These are phyloP conservation scores for Seriola rivoliana DNA, from an alignment of 2,113 vertebrate genomes.

Conservation along the genomic window DNA sequence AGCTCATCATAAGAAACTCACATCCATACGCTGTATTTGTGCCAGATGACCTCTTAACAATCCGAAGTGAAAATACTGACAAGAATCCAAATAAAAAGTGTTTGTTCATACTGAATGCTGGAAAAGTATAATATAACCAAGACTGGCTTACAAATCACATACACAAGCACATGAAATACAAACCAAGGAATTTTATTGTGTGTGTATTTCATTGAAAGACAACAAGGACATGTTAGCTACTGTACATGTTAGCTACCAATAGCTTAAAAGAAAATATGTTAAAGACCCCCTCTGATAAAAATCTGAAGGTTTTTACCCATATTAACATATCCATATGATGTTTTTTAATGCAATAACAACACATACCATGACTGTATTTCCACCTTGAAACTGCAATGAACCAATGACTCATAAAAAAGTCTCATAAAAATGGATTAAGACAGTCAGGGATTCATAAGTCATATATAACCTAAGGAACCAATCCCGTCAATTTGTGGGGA, in stretches of 20 bases:
- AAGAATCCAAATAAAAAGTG: neutral
- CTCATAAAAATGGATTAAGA: no score
- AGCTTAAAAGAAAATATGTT: neutral
- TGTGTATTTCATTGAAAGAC: neutral
- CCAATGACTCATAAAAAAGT: no score
- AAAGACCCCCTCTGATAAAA: neutral
- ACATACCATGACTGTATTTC: no score
- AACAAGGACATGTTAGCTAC: neutral
- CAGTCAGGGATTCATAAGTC: no score
- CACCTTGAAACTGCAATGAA: no score
- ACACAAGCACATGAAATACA: neutral
- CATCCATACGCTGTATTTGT: neutral
- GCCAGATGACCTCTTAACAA: neutral
- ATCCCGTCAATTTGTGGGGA: no score
- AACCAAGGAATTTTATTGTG: neutral
- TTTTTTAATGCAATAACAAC: no score
- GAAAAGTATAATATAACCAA: neutral
- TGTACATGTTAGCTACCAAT: neutral
- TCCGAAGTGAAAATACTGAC: neutral
- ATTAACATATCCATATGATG: no score
- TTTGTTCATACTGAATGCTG: neutral
- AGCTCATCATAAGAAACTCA: neutral
- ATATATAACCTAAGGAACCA: no score
- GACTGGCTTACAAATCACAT: neutral
- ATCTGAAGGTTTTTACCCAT: no score